Evolutionary conservation across 1,140 invertebrate species (phyloP), one percentile per base, ranked within the genome.

Genomic region (Plectus sambesii): DNA sequence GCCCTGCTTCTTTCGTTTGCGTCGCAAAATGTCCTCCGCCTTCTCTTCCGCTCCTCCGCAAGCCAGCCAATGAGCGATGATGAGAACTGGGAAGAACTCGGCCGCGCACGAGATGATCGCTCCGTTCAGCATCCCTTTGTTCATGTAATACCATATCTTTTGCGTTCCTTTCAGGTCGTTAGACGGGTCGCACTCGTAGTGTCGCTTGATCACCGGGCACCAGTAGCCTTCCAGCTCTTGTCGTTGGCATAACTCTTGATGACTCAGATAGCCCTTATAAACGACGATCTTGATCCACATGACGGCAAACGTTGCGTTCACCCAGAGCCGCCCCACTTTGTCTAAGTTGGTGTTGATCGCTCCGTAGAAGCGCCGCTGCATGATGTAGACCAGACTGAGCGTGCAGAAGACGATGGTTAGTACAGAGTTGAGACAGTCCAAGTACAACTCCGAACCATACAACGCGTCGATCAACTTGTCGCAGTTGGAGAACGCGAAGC

Each of bases 131-230:
- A 67, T 36, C 15, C 64, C 64, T 47, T 67, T 67, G 56, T 67
- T 69, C 19, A 67, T 45, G 43, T 68, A 67, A 41, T 67, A 67
- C 60, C 60, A 64, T 25, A 69, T 63, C 45, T 69, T 63, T 35
- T 65, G 59, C 9, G 58, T 67, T 25, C 64, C 64, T 17, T 66
- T 51, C 2, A 67, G 44, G n/a, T 62, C 61, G 2, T 40, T 27
- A 12, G 56, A 49, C 8, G 66, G 60, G 43, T 58, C 47, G 30
- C 64, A 67, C 2, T 53, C 53, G 38, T 68, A 66, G 17, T 56
- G 44, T 30, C 61, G 42, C 36, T 62, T 61, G 35, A 58, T 50
- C 8, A 61, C 58, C 15, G 63, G 63, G 44, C 63, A 66, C 64
- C 64, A 67, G 37, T 67, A 64, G 20, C 64, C 64, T 22, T 54